Conservation (phyloP, 2,888 invertebrate genomes). For the Drosophila anomalipes region DNA sequence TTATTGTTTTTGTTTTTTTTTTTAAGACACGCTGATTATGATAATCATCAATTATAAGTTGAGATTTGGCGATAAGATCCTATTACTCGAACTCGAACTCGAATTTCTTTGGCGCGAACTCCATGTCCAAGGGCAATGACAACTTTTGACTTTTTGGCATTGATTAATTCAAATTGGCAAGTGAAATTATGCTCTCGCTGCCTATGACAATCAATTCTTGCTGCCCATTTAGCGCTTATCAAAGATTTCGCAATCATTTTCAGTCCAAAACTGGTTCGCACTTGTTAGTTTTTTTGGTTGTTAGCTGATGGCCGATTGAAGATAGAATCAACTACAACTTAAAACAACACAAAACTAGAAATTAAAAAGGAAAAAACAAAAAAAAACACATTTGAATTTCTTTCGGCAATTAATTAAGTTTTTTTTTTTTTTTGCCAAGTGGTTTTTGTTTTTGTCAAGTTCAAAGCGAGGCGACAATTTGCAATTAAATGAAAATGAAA, state of each 20-base stretch:
- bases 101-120: conserved; percentile 5
- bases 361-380: not conserved
- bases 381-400: conserved; percentile 14
- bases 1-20: not conserved
- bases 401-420: conserved; percentile 27
- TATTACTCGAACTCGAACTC: not conserved
- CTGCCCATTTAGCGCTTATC: conserved; percentile 37
- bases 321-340: conserved; percentile 12
- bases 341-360: conserved; percentile 7
- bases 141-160: conserved; percentile 24
- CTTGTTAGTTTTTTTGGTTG: not conserved
- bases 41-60: conserved; percentile 28
- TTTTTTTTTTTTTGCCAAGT: conserved; percentile 5
- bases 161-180: conserved; percentile 55
- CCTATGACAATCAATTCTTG: conserved; percentile 58
- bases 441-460: conserved; percentile 25
- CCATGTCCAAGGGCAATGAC: conserved; percentile 13
- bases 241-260: conserved; percentile 51
- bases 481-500: conserved; percentile 79
- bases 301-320: conserved; percentile 16
- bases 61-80: conserved; percentile 19
- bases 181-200: conserved; percentile 40
- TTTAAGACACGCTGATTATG: not conserved
- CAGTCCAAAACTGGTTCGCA: conserved; percentile 41
- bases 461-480: conserved; percentile 71